Percentiles rank a stretch among this genome's conserved stretches.
These are phyloP conservation scores for Calosoma granatense DNA, from an alignment of 1,140 invertebrate genomes.

Conservation along the genomic window DNA sequence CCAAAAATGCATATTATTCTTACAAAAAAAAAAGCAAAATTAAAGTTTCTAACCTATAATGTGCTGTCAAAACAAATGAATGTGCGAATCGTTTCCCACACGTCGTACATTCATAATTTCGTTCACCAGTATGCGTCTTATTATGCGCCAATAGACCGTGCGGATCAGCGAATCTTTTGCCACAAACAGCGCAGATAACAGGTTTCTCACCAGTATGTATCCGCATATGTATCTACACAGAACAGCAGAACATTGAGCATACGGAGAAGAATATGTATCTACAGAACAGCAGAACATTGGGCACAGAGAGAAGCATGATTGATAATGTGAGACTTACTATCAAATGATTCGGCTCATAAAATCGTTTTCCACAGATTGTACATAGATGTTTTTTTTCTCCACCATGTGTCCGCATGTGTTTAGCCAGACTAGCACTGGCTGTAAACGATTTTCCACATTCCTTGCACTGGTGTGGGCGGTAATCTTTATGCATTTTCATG, in stretches of 20 bases:
- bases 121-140: constrained; percentile 53
- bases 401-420: constrained; percentile 31
- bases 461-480: constrained; percentile 30
- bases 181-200: constrained; percentile 40
- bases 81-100: constrained; percentile 41
- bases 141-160: constrained; percentile 40
- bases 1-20: too few species aligned
- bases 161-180: constrained; percentile 29
- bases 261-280: not conserved
- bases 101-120: constrained; percentile 53
- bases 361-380: constrained; percentile 30
- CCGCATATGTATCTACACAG: constrained; percentile 47
- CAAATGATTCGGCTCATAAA: constrained; percentile 24
- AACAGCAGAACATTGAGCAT: constrained; percentile 24
- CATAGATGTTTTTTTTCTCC: constrained; percentile 32
- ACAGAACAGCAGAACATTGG: constrained; percentile 30
- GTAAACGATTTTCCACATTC: constrained; percentile 30
- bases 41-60: constrained; percentile 15
- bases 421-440: constrained; percentile 25
- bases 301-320: not conserved
- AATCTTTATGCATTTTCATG: constrained; percentile 26
- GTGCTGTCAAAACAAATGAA: constrained; percentile 23
- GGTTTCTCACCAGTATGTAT: constrained; percentile 59
- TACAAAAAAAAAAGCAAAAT: constrained; percentile 9
- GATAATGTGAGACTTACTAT: constrained; percentile 14